Evolutionary conservation across 1,140 invertebrate genomes (phyloP), one percentile per base, ranked within the genome.

Genomic region (Planococcus citri): DNA sequence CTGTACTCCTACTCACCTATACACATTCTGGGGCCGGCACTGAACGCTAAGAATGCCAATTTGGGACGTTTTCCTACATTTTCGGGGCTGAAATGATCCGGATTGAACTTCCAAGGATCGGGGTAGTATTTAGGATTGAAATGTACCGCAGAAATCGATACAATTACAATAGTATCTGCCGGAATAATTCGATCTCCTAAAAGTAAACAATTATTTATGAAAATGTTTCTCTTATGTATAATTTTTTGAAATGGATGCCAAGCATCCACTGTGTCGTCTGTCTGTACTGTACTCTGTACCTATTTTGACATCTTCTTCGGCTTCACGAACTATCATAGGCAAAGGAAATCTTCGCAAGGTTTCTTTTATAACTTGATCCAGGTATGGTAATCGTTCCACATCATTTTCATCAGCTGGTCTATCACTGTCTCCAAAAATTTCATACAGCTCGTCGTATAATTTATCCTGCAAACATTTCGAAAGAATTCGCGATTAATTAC

Each of bases 81-180:
- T 77, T 95, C 92, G 0, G 89, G 87, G 60, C 93, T 79, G 82
- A 97, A 97, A 76, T 94, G 88, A 72, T 97, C 93, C 0, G 95
- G 94, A 80, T 96, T 83, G 77, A 95, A 97, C 69, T 80, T 82
- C 29, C 89, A 82, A 0, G 94, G 90, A 76, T 97, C 88, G 0
- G 61, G 68, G 1, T 61, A 69, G 9, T 71, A 20, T 1, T 68
- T 4, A 2, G 70, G 70, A 10, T n/a, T n/a, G n/a, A n/a, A n/a
- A n/a, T n/a, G n/a, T n/a, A n/a, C n/a, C n/a, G n/a, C 77, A 77
- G 74, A 84, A 77, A 24, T 80, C 74, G 73, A n/a, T 21, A 61
- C n/a, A 6, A 61, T n/a, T 6, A 61, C n/a, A n/a, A n/a, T n/a
- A n/a, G n/a, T n/a, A n/a, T n/a, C n/a, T n/a, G n/a, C n/a, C n/a